Evolutionary conservation across 2,888 invertebrate species (phyloP), one percentile per base, ranked within the genome.

Genomic region (Platerodrilus igneus): DNA sequence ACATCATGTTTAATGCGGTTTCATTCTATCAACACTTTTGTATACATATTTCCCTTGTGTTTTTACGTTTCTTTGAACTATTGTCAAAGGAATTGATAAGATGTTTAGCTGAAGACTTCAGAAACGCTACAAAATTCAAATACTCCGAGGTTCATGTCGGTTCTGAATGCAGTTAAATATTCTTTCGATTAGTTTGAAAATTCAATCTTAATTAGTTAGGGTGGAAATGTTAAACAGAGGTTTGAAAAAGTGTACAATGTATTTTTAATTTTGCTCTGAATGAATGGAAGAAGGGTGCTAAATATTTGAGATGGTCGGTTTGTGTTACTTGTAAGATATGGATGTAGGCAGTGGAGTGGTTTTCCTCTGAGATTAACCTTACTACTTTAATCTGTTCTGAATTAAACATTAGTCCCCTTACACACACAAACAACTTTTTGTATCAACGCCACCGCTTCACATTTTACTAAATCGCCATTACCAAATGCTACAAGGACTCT

Each of bases 1-100:
- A 63, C 60, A 58, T 56, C 58, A 56, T 60, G 64, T 63, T n/a
- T 64, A 64, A 65, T 60, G 63, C 61, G 57, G 44, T 52, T 51
- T 53, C 49, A 50, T 52, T 52, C 47, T 50, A 43, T 48, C 47
- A 42, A 44, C 50, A 38, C 48, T 61, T 64, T 60, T 57, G 57
- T 55, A 58, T 63, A 64, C 65, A 64, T 67, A 67, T 67, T 67
- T 67, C 67, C 67, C 67, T 52, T 50, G 66, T 64, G 67, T 63
- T 64, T 64, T 57, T 65, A 63, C 64, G 64, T 66, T 66, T 62
- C 62, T 62, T 63, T 64, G 59, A 62, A 59, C 59, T 58, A 61
- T 63, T 61, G 63, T 60, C 60, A 59, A 60, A 60, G 62, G 62
- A 63, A 64, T 63, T 62, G 64, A 64, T 63, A 62, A 60, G 57